phyloP scores from a whole-genome alignment of 2,797 vertebrate species.

The Masticophis lateralis region DNA sequence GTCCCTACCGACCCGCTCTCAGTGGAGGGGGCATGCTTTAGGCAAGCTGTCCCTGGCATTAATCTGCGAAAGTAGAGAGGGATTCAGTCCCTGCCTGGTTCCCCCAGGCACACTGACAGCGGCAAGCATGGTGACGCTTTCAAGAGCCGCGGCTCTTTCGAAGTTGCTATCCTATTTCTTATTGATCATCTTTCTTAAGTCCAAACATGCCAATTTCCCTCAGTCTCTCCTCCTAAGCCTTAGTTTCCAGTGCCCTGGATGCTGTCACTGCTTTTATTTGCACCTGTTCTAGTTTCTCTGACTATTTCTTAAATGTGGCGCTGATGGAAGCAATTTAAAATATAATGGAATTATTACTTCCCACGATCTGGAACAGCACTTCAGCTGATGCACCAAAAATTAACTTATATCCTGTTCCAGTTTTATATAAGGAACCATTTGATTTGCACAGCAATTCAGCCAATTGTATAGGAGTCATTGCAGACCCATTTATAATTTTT shows the following conservation, averaged over 20 bases:
- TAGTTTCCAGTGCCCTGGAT: not conserved
- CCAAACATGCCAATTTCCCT: not conserved
- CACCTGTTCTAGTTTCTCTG: not conserved
- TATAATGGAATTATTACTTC: not conserved
- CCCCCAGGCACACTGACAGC: too few relatives aligned
- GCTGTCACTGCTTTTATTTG: not conserved
- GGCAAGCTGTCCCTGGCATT: too few relatives aligned
- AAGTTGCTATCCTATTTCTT: not conserved
- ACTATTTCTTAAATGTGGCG: not conserved
- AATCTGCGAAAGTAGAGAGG: too few relatives aligned
- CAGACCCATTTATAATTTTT: not conserved
- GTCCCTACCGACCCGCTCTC: too few relatives aligned
- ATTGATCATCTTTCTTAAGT: not conserved
- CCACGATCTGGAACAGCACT: not conserved
- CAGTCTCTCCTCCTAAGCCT: not conserved
- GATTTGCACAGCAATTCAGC: not conserved
- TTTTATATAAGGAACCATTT: not conserved
- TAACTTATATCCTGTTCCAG: not conserved
- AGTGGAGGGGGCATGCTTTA: too few relatives aligned
- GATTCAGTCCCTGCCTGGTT: too few relatives aligned
- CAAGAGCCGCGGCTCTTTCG: too few relatives aligned
- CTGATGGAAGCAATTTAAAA: not conserved
- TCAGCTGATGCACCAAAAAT: not conserved
- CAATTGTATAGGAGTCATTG: not conserved
- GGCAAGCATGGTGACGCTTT: too few relatives aligned